These are phyloP conservation scores for Linyphia triangularis DNA, from an alignment of 2,888 invertebrate species.

Conservation along the genomic window DNA sequence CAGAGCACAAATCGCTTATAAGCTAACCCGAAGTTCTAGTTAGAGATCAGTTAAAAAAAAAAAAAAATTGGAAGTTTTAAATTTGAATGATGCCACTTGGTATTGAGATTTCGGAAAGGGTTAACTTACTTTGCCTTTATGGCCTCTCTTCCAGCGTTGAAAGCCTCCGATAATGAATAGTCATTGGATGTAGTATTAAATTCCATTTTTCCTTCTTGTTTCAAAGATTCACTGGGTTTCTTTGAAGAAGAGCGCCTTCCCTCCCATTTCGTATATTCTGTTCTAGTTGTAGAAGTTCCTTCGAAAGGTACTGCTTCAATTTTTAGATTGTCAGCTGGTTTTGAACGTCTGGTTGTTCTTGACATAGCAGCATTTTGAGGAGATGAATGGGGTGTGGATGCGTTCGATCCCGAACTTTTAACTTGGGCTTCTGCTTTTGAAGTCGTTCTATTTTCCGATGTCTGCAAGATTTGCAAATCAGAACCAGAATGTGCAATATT, in stretches of 20 bases:
- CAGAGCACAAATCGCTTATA: too few species aligned
- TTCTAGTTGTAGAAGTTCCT: constrained; percentile 41
- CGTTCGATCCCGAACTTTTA: background rate
- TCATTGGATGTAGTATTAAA: constrained; percentile 71
- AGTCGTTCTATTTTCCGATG: background rate
- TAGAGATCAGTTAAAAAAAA: too few species aligned
- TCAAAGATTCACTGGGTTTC: constrained; percentile 68
- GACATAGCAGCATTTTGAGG: background rate
- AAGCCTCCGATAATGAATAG: constrained; percentile 30
- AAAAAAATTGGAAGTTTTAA: too few species aligned
- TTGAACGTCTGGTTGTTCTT: constrained; percentile 16
- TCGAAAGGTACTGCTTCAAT: constrained; percentile 59
- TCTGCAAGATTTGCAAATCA: background rate
- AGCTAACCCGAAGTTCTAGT: too few species aligned
- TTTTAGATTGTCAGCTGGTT: constrained; percentile 62
- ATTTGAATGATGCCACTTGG: too few species aligned
- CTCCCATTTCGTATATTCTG: constrained; percentile 61
- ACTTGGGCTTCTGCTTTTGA: background rate
- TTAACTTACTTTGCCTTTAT: constrained; percentile 58
- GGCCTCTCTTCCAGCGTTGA: constrained; percentile 4
- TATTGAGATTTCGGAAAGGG: too few species aligned
- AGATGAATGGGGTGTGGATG: background rate
- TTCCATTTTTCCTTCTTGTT: constrained; percentile 75
- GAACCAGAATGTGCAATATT: background rate
- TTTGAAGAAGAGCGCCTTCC: constrained; percentile 53